These are phyloP conservation scores for Ptilorrhoa leucosticta DNA, from an alignment of 2,113 vertebrate genomes.

Conservation along the genomic window DNA sequence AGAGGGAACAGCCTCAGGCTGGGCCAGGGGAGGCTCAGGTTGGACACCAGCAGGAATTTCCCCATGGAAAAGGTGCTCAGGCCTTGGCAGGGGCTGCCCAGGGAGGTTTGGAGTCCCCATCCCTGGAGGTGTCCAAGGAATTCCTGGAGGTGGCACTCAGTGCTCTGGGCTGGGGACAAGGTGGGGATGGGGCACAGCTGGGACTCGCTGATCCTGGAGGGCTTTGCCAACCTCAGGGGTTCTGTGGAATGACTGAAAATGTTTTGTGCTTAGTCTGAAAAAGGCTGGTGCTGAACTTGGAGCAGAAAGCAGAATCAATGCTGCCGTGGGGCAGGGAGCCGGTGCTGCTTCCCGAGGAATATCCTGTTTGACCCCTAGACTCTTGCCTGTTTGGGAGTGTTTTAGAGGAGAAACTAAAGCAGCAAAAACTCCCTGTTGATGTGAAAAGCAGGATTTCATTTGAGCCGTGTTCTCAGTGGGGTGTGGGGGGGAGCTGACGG, in stretches of 20 bases:
- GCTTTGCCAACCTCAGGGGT: background rate
- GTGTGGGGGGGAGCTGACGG: background rate
- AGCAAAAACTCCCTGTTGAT: background rate
- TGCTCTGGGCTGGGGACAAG: background rate
- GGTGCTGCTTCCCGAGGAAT: background rate
- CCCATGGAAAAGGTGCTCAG: background rate
- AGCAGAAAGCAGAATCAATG: background rate
- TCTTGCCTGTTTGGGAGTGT: too few species aligned
- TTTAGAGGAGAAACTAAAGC: background rate
- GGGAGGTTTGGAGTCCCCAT: background rate
- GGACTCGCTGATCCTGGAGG: accelerated
- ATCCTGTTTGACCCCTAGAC: background rate
- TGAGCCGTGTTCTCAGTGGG: background rate
- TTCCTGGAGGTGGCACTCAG: background rate
- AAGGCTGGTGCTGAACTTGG: accelerated
- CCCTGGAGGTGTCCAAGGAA: background rate
- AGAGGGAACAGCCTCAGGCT: background rate
- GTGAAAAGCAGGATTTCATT: background rate
- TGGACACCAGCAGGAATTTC: background rate
- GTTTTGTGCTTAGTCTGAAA: background rate
- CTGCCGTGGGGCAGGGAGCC: background rate
- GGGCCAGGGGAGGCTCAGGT: background rate
- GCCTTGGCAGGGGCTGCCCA: background rate
- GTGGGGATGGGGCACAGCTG: background rate
- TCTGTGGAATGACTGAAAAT: background rate